Conservation (phyloP, 2,888 invertebrate species). For the Aleiodes testaceus region DNA sequence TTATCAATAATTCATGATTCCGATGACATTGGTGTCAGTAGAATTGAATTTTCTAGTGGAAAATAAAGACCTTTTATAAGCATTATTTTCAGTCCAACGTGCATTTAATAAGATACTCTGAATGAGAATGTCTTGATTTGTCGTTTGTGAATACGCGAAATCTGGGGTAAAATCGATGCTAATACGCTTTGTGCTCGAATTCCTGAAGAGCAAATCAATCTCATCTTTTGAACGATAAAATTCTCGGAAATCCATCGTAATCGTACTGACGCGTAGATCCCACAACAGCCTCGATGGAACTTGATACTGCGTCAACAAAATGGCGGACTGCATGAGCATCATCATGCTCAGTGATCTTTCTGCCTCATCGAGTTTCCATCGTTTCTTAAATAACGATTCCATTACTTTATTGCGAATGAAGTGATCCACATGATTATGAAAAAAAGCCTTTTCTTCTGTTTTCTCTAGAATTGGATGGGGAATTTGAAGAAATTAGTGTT, state of each 20-base stretch:
- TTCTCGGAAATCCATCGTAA: not conserved
- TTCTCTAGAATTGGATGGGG: slow-evolving; percentile 76
- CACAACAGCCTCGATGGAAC: not conserved
- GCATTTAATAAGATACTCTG: no score
- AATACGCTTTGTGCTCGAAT: no score
- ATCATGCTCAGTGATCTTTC: slow-evolving; percentile 13
- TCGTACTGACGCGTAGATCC: not conserved
- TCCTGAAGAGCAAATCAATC: no score
- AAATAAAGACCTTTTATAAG: no score
- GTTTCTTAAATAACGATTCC: not conserved
- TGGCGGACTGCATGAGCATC: slow-evolving; percentile 8
- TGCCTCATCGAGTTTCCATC: not conserved
- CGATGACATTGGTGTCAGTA: no score
- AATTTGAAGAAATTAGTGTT: slow-evolving; percentile 80
- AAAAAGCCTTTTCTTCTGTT: slow-evolving; percentile 31
- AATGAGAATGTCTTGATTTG: no score
- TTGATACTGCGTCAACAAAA: slow-evolving; percentile 28
- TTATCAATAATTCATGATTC: not conserved
- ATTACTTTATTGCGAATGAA: not conserved
- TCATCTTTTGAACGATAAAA: no score
- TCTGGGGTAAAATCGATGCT: no score
- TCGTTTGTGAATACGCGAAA: no score
- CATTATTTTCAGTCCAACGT: no score
- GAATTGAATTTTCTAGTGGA: no score
- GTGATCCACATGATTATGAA: not conserved